Base-by-base conservation (phyloP, 2,797 vertebrate genomes). In the Enteromius paludinosus region DNA sequence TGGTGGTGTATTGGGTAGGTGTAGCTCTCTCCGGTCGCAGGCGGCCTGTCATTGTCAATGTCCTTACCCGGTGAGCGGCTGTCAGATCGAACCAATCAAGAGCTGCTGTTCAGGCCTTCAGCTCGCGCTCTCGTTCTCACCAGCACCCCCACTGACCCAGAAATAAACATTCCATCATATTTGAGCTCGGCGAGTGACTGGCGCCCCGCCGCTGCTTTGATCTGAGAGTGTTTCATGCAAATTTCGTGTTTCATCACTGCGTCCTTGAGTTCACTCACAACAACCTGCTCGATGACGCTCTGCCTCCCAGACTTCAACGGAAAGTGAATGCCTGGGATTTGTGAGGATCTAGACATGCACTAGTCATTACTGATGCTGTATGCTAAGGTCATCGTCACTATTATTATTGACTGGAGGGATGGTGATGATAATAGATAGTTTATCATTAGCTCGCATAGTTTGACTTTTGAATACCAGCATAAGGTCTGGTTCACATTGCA, bases 51-150 rank as follows among this genome's bases (percentile, higher is more conserved):
- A 92, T 86, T 89, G 88, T 84, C 3, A 0, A 89, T 90, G 87
- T 93, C 90, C 90, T 92, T 90, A 78, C 91, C 89, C 83, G 90
- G 90, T 87, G 41, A 89, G 87, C 72, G 0, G 30, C 89, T 94
- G 90, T 93, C 92, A 92, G 89, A 91, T 90, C 91, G 87, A 91
- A 93, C 93, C 90, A 89, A 91, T 93, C 92, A 91, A 28, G 33
- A 54, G 28, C 15, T 3, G 28, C 33, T 18, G 54, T 75, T 25
- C 20, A 61, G 73, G 54, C n/a, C 30, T 59, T 61, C 54, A n/a
- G 35, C 54, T 35, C 2, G 11, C 3, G 28, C 62, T 38, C 43
- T 54, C 4, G 43, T 25, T 79, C 62, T 68, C 64, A 79, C 68
- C 69, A 68, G 14, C 64, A 23, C 62, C 61, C 62, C 28, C 75